Percentiles rank a stretch among this genome's conserved stretches.
phyloP scores from a whole-genome alignment of 2,113 vertebrate genomes.

The Dasyornis broadbenti region DNA sequence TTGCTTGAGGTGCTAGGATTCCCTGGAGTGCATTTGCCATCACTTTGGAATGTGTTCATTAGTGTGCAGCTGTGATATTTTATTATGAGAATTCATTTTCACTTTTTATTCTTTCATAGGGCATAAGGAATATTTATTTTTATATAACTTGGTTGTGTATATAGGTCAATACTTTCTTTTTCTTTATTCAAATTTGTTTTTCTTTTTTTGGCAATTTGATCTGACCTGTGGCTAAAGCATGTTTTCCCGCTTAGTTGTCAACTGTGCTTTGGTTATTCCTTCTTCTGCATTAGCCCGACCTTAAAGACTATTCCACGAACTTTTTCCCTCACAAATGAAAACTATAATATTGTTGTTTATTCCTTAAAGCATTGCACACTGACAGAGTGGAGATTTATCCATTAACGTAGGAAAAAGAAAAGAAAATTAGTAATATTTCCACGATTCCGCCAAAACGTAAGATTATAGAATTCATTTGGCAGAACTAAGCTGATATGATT shows the following conservation, averaged over 20 bases:
- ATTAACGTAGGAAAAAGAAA: background rate
- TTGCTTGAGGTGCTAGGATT: background rate
- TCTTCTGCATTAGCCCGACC: background rate
- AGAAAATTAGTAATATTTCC: background rate
- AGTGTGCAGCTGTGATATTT: background rate
- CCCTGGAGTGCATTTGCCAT: background rate
- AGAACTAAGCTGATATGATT: background rate
- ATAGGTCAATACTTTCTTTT: background rate
- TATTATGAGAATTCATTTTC: background rate
- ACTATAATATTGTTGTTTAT: background rate
- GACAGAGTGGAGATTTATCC: background rate
- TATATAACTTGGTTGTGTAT: background rate
- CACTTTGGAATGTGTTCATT: background rate
- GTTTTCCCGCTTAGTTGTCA: background rate
- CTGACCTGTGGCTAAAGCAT: background rate
- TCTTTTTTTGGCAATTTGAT: background rate
- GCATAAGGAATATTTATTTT: background rate
- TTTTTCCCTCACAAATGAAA: background rate
- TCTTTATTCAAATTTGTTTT: background rate
- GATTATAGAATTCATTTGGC: background rate
- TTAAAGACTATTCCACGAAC: background rate
- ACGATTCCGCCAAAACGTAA: background rate
- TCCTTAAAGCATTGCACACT: background rate
- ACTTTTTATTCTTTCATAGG: background rate
- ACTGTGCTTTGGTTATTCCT: background rate